These are phyloP conservation scores for Rhopalosiphum padi DNA, from an alignment of 1,140 invertebrate species.

Conservation along the genomic window DNA sequence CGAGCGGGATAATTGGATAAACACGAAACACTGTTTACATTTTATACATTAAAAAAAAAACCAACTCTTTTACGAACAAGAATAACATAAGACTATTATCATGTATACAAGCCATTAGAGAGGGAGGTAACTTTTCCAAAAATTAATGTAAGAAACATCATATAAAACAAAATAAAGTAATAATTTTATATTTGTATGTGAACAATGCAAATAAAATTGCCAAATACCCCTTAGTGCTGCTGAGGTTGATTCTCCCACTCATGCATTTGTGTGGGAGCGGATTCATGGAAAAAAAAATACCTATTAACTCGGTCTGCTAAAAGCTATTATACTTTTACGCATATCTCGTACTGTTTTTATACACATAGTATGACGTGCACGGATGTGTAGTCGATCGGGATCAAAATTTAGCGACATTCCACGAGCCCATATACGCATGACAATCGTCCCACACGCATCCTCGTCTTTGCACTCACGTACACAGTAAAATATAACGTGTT, in stretches of 20 bases:
- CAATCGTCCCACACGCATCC: neutral
- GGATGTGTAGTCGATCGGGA: neutral
- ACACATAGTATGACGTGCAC: neutral
- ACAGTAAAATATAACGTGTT: neutral
- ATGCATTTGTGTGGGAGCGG: too few species aligned
- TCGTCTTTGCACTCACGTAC: neutral
- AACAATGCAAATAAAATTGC: neutral
- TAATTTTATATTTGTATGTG: too few species aligned
- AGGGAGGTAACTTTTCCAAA: neutral
- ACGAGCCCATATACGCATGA: neutral
- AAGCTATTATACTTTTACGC: neutral
- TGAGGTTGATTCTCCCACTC: neutral
- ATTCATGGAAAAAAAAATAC: neutral
- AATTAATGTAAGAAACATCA: neutral
- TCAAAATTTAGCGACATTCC: neutral
- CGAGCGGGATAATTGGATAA: neutral
- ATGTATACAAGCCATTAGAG: neutral
- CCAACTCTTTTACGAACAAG: neutral
- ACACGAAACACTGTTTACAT: neutral
- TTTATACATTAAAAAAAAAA: neutral
- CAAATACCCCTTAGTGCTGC: neutral
- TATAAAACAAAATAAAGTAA: neutral
- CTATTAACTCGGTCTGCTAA: neutral
- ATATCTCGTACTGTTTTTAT: neutral
- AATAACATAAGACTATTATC: neutral